Conservation (phyloP, 2,113 vertebrate species). For the Vicugna pacos region DNA sequence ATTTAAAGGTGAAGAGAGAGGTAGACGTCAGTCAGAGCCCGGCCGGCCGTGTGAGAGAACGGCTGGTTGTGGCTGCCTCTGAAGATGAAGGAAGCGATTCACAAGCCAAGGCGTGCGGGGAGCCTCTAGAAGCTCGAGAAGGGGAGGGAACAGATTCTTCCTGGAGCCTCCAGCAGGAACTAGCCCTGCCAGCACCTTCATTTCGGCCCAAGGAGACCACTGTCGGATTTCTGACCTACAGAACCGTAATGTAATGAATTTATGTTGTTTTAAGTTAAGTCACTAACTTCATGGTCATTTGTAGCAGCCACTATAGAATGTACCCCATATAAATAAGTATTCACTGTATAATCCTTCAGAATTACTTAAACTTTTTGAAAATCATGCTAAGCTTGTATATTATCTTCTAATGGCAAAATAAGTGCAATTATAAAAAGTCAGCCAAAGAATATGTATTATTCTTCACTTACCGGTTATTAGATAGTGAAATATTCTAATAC, state of each 20-base stretch:
- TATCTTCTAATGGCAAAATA: not conserved
- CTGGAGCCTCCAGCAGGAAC: not conserved
- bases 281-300: not conserved
- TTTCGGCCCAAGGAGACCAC: not conserved
- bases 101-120: not conserved
- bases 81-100: not conserved
- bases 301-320: not conserved
- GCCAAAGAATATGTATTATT: conserved; percentile 27
- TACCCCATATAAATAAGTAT: not conserved
- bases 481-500: not conserved
- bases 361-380: conserved; percentile 36
- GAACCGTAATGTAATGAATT: not conserved
- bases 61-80: not conserved
- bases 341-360: not conserved
- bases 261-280: not conserved
- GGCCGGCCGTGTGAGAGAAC: rapidly evolving
- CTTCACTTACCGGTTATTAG: not conserved
- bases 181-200: rapidly evolving
- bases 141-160: not conserved
- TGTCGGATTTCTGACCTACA: not conserved
- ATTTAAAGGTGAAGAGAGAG: not conserved
- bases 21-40: not conserved
- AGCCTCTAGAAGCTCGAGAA: not conserved
- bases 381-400: not conserved
- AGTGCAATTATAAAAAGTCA: not conserved